Evolutionary conservation across 1,140 invertebrate genomes (phyloP), one percentile per base, ranked within the genome.

Genomic region (Druon quercuslanigerum): DNA sequence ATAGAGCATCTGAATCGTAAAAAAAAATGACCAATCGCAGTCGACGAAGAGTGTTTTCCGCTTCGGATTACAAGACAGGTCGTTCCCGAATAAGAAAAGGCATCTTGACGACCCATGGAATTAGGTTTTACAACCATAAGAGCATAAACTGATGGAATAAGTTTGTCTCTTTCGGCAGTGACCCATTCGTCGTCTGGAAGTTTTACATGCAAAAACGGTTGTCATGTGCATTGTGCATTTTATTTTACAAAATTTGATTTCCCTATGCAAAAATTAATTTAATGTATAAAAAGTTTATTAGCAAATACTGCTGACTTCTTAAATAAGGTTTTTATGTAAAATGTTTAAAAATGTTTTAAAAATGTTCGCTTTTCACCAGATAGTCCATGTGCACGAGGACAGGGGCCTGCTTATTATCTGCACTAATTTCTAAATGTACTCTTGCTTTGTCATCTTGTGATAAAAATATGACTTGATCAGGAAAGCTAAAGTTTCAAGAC

Each of bases 371-470:
- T 17, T 50, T 46, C 20, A 91, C 83, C 76, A 79, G 72, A 79
- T 91, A 91, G 74, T 92, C 86, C 20, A 90, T 13, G 77, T 87
- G 80, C 87, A 90, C 88, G 20, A 89, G 20, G 16, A 74, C 33
- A 40, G 71, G 74, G 25, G 83, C 79, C 80, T 91, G 88, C 73
- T 87, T 88, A 50, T 88, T 90, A 70, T 86, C 89, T 70, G 87
- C 90, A 72, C 87, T 84, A 20, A 90, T 57, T 51, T 89, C 89
- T 20, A 91, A 83, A 66, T 90, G 88, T 0, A 92, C 88, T 25
- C 89, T 78, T 51, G 87, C 86, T 85, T 91, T 91, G 72, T 91
- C 89, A 82, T 91, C 87, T 79, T 90, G 87, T 25, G 73, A 81
- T 4, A 88, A 14, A 66, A 84, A 85, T 50, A 78, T 79, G 2